Percentiles rank a stretch among this genome's conserved stretches.
These are phyloP conservation scores for Hapalemur alaotrensis DNA, from an alignment of 2,797 vertebrate genomes.

Conservation along the genomic window DNA sequence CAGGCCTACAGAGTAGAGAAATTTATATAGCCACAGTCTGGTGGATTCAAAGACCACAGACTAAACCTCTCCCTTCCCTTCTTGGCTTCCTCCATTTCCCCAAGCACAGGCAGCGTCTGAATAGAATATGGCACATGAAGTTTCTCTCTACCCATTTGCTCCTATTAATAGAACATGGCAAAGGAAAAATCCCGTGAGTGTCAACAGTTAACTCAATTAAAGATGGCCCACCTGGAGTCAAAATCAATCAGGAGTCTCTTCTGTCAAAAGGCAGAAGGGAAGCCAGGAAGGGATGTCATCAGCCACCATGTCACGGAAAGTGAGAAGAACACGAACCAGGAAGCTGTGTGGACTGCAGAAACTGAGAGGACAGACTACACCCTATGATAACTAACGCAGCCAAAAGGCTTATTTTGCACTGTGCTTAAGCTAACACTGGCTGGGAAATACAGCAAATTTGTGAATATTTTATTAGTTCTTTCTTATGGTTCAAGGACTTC, in stretches of 20 bases:
- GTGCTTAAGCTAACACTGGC: neutral
- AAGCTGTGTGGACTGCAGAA: neutral
- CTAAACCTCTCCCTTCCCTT: conserved; percentile 60
- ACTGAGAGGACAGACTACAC: neutral
- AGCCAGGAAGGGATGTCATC: neutral
- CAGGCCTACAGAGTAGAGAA: conserved; percentile 41
- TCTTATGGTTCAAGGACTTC: neutral
- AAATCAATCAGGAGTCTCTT: neutral
- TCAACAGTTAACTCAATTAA: conserved; percentile 12
- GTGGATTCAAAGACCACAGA: conserved; percentile 53
- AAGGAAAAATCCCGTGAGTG: conserved; percentile 19
- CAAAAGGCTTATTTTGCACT: neutral
- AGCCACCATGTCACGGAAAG: neutral
- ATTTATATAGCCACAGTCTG: conserved; percentile 53
- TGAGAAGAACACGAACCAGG: neutral
- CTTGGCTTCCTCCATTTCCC: conserved; percentile 57
- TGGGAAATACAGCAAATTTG: neutral
- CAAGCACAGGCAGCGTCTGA: conserved; percentile 43
- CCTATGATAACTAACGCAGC: neutral
- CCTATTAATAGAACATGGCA: conserved; percentile 53
- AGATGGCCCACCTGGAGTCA: neutral
- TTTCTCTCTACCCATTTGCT: conserved; percentile 22
- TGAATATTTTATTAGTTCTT: conserved; percentile 25
- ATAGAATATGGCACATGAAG: conserved; percentile 21
- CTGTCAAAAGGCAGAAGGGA: neutral